Evolutionary conservation across 1,140 invertebrate species (phyloP).

Genomic region (Periplaneta americana): DNA sequence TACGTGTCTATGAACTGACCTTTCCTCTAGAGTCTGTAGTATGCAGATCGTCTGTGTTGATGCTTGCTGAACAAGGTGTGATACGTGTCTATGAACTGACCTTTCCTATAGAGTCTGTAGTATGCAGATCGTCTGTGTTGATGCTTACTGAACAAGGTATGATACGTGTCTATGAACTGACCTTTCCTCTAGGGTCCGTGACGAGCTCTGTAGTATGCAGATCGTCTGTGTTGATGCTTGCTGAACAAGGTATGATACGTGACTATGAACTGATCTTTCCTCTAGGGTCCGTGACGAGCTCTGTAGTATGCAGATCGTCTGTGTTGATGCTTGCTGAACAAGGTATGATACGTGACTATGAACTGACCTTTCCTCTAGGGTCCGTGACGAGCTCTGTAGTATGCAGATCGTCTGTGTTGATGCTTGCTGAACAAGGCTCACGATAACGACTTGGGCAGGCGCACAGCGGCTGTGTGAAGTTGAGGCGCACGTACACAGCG

Average conservation of each 20-base stretch:
- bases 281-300: slow-evolving; percentile 74
- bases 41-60: slow-evolving; percentile 84
- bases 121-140: slow-evolving; percentile 85
- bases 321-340: slow-evolving; percentile 83
- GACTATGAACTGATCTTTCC: slow-evolving; percentile 66
- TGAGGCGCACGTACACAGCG: slow-evolving; percentile 84
- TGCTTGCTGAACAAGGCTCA: slow-evolving; percentile 82
- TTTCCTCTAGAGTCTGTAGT: slow-evolving; percentile 79
- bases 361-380: slow-evolving; percentile 65
- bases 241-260: no score
- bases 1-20: slow-evolving; percentile 40
- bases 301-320: slow-evolving; percentile 86
- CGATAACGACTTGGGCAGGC: slow-evolving; percentile 80
- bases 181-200: slow-evolving; percentile 75
- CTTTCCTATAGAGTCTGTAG: slow-evolving; percentile 77
- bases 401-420: slow-evolving; percentile 84
- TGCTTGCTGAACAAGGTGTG: slow-evolving; percentile 83
- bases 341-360: slow-evolving; percentile 42
- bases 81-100: slow-evolving; percentile 37
- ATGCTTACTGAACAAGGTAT: slow-evolving; percentile 85
- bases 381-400: slow-evolving; percentile 83
- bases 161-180: no score
- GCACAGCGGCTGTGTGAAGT: slow-evolving; percentile 88
- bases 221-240: slow-evolving; percentile 81
- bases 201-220: slow-evolving; percentile 84